A percentile compares a stretch with the other conserved stretches of the same genome.
phyloP scores from a whole-genome alignment of 1,140 invertebrate genomes.

The Mycetomoellerius zeteki region DNA sequence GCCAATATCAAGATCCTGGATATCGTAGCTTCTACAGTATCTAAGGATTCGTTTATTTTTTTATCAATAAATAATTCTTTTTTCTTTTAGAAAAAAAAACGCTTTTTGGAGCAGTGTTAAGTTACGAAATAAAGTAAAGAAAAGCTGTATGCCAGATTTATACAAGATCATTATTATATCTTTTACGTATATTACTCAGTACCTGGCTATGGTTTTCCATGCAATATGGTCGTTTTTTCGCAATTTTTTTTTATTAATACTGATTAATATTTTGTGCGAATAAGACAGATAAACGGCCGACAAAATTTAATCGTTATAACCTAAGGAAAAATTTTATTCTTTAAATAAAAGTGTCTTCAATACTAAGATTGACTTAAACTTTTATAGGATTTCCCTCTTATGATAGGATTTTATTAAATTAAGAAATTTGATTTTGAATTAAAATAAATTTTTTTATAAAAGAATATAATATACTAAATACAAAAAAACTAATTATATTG shows the following conservation, averaged over 20 bases:
- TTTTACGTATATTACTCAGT: constrained; percentile 77
- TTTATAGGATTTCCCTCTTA: not conserved
- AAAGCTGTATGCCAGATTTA: constrained; percentile 63
- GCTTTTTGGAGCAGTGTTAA: constrained; percentile 56
- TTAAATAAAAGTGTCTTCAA: constrained; percentile 84
- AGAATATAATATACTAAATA: constrained; percentile 15
- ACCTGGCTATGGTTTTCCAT: constrained; percentile 82
- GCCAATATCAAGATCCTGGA: constrained; percentile 66
- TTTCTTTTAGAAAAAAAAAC: constrained; percentile 52
- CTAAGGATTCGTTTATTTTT: constrained; percentile 43
- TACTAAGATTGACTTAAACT: constrained; percentile 63
- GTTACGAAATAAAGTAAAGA: constrained; percentile 38
- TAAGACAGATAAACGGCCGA: constrained; percentile 73
- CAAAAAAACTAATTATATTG: not conserved
- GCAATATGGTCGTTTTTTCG: constrained; percentile 67
- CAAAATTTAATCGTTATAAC: constrained; percentile 81
- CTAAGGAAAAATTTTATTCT: constrained; percentile 80
- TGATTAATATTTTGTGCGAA: constrained; percentile 7
- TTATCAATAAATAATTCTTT: constrained; percentile 36
- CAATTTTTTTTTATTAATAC: constrained; percentile 56
- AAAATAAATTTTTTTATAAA: constrained; percentile 11
- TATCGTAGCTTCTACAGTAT: constrained; percentile 38
- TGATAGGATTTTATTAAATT: constrained; percentile 14
- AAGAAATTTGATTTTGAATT: constrained; percentile 30
- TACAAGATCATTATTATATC: constrained; percentile 76